Base-by-base conservation (phyloP, 2,888 invertebrate species). In the Nomada ruficornis region DNA sequence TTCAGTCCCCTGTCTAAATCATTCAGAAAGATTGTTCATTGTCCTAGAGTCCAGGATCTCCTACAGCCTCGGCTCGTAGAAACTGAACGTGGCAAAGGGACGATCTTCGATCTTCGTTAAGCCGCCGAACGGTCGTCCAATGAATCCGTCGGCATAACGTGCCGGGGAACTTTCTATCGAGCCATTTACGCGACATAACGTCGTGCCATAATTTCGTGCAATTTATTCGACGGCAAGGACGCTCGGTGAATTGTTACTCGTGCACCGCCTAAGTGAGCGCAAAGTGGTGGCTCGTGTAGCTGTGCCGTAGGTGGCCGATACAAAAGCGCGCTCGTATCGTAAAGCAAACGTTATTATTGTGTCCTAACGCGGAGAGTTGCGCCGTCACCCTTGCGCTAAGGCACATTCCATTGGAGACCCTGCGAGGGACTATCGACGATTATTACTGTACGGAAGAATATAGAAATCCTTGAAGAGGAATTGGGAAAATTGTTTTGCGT, bases 251-350 rank as follows among this genome's bases (percentile, higher is more conserved):
- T 90, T 89, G 89, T 90, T 90, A 90, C 90, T 90, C 88, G 88
- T 88, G 90, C 89, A 85, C 83, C 85, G 89, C 89, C 79, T 92
- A 92, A 93, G 93, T 91, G 92, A 90, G 91, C 92, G 92, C 91
- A 92, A 93, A 93, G 93, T 93, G 92, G 91, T 88, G 90, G 92
- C 88, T 87, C 91, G 89, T 93, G 93, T 93, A 84, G 65, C 74
- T 29, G 67, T 83, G 65, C 93, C 88, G 89, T 90, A 91, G 93
- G 92, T 91, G 92, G 92, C 90, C 92, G 86, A 86, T 77, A 87
- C 80, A 69, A 82, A 81, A 75, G 79, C 85, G 55, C 60, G 68
- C 42, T 76, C 69, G 72, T 87, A 78, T 81, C 86, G 82, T 86
- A 87, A 89, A 86, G 76, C 83, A 77, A 64, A 50, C 86, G 81